Evolutionary conservation across 2,113 vertebrate genomes (phyloP).

Genomic region (Egretta garzetta): DNA sequence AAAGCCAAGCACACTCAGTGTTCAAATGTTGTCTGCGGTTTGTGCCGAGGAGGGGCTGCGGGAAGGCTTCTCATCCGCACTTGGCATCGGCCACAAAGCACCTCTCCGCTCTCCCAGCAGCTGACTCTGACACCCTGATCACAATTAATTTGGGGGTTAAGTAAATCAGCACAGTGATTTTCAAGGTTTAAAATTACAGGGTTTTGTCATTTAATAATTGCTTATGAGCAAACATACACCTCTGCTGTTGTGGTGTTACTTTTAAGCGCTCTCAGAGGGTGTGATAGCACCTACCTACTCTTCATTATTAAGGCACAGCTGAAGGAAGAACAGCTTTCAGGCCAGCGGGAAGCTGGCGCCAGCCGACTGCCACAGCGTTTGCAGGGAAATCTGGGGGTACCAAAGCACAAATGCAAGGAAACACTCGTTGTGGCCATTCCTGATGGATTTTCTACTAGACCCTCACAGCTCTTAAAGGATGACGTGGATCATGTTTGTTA

Average conservation of each 20-base stretch:
- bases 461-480: neutral
- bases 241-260: conserved; percentile 11
- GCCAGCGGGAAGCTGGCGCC: neutral
- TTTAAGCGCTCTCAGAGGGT: neutral
- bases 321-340: conserved; percentile 8
- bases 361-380: neutral
- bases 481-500: accelerated
- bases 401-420: neutral
- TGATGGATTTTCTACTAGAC: neutral
- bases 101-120: neutral
- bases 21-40: accelerated
- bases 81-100: neutral
- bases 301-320: neutral
- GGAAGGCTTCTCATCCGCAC: neutral
- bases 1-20: accelerated
- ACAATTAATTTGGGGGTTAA: conserved; percentile 20
- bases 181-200: conserved; percentile 31
- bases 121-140: neutral
- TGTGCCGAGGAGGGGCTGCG: neutral
- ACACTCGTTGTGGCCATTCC: accelerated
- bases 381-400: neutral
- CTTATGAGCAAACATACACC: conserved; percentile 47
- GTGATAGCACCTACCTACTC: conserved; percentile 51
- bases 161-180: neutral
- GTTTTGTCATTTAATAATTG: conserved; percentile 39